Evolutionary conservation across 1,140 invertebrate species (phyloP).

Genomic region (Lordiphosa mommai): DNA sequence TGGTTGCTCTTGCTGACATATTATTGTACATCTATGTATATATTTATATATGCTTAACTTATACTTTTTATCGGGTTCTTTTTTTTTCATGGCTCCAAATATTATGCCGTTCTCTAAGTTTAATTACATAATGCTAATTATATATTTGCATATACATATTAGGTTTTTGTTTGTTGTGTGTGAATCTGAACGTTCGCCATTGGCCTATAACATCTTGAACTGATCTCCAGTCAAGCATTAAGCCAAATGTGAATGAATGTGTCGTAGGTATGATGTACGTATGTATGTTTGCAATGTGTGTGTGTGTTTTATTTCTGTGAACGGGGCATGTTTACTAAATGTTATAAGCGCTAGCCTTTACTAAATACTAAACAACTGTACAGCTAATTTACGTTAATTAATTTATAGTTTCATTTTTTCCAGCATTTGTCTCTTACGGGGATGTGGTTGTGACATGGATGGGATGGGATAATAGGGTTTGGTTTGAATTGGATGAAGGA

Average conservation of each 20-base stretch:
- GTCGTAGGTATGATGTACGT: neutral
- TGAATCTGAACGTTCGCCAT: slow-evolving; percentile 3
- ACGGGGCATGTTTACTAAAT: slow-evolving; percentile 50
- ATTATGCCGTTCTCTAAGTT: slow-evolving; percentile 62
- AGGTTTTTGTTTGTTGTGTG: slow-evolving; percentile 12
- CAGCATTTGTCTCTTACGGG: slow-evolving; percentile 28
- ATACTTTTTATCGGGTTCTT: slow-evolving; percentile 18
- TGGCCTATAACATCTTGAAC: neutral
- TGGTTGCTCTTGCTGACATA: slow-evolving; percentile 26
- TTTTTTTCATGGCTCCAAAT: slow-evolving; percentile 47
- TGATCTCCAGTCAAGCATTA: slow-evolving; percentile 49
- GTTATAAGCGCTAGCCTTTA: slow-evolving; percentile 65
- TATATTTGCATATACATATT: slow-evolving; percentile 52
- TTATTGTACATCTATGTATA: slow-evolving; percentile 13
- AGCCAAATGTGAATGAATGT: slow-evolving; percentile 24
- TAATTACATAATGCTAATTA: slow-evolving; percentile 71
- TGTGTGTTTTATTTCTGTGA: slow-evolving; percentile 19
- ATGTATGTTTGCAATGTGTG: slow-evolving; percentile 12
- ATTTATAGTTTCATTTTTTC: slow-evolving; percentile 60
- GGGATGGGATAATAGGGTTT: slow-evolving; percentile 1
- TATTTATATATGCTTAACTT: slow-evolving; percentile 15
- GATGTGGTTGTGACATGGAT: slow-evolving; percentile 13
- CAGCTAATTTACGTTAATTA: slow-evolving; percentile 74
- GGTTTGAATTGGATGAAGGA: neutral
- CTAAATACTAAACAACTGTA: slow-evolving; percentile 68